A percentile compares a stretch with the other conserved stretches of the same genome.
phyloP scores from a whole-genome alignment of 1,140 invertebrate species.

The Fragariocoptes setiger region DNA sequence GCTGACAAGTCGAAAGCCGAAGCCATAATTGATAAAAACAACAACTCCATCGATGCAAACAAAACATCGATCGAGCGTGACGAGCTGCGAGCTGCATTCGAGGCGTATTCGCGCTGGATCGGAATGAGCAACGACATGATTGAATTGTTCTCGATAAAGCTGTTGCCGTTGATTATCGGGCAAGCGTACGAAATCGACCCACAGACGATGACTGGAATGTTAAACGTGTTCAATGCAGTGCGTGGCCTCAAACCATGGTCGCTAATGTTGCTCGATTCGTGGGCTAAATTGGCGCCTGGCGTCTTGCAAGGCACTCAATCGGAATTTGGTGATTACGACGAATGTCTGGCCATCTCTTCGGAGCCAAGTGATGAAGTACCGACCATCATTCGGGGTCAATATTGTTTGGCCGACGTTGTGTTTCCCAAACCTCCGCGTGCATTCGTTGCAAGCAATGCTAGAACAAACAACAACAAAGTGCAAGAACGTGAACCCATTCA shows the following conservation, averaged over 20 bases:
- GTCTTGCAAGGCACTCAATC: conserved; percentile 1
- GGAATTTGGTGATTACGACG: conserved; percentile 8
- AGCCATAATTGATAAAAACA: background rate
- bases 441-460: background rate
- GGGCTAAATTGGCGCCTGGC: background rate
- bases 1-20: background rate
- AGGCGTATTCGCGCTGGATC: background rate
- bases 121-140: background rate
- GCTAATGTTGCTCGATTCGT: background rate
- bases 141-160: background rate
- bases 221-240: background rate
- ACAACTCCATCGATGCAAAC: background rate
- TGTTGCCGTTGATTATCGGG: background rate
- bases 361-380: background rate
- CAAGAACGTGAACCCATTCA: background rate
- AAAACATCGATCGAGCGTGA: background rate
- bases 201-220: background rate
- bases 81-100: background rate
- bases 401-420: conserved; percentile 5
- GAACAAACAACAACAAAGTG: background rate
- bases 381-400: conserved; percentile 2
- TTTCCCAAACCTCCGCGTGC: conserved; percentile 1
- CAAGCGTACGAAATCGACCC: background rate
- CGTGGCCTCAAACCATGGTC: background rate
- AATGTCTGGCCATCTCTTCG: conserved; percentile 3